Base-by-base conservation (phyloP, 2,888 invertebrate genomes). In the Serripes groenlandicus region DNA sequence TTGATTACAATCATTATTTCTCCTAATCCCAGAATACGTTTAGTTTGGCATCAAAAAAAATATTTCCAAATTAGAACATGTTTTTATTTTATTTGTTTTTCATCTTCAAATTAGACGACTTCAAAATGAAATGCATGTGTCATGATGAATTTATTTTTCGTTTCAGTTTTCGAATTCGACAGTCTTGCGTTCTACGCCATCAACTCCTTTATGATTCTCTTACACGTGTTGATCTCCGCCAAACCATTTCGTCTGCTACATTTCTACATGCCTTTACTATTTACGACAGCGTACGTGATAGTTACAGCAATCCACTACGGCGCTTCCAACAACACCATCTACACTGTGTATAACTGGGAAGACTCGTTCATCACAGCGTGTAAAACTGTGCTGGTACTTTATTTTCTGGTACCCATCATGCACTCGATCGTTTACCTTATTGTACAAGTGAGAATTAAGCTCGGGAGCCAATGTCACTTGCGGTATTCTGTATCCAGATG, bases 161-260 rank as follows among this genome's bases (percentile, higher is more conserved):
- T 74, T 78, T 34, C 78, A 82, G 81, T 60, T 0, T 60, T 69
- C 21, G 78, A 77, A 4, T 80, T 64, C 30, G 80, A 78, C 32
- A 80, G 77, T 26, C 52, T 84, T 15, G 80, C 72, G 5, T 77
- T 77, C 66, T 60, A 28, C 23, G 58, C 54, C 35, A 37, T 80
- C 37, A 84, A 75, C 68, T 23, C 54, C 15, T 21, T 64, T 18
- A 68, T 84, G 32, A 71, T 79, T 11, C 60, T 80, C 3, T 34
- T 83, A 1, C 69, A 83, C 56, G 3, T 80, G 21, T 26, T 62
- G 9, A 69, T 83, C 28, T 42, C 66, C 30, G 77, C 80, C 37
- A 84, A 84, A 58, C 83, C 83, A 18, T 77, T 84, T 42, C 49
- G 79, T 28, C 71, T 78, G 5, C 80, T 84, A 3, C 83, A 80